Evolutionary conservation across 2,797 vertebrate genomes (phyloP).

Genomic region (Oreochromis grahami): DNA sequence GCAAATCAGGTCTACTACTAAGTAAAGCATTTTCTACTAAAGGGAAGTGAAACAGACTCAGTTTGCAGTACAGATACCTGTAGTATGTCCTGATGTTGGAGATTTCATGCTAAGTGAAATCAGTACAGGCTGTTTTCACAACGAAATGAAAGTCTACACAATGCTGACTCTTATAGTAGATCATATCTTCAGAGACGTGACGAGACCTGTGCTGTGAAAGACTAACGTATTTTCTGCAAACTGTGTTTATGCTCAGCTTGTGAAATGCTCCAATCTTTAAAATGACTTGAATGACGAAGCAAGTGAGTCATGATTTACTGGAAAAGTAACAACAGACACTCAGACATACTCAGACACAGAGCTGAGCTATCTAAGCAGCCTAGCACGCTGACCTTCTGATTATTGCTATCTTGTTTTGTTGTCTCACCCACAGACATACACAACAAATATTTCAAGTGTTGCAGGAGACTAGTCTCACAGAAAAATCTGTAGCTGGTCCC

Average conservation of each 20-base stretch:
- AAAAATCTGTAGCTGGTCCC: neutral
- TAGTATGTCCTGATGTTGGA: neutral
- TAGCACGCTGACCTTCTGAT: neutral
- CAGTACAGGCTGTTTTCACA: neutral
- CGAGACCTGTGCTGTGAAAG: neutral
- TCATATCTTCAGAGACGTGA: neutral
- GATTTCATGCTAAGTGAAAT: neutral
- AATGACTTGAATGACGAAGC: constrained; percentile 8
- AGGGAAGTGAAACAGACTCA: neutral
- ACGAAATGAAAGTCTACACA: neutral
- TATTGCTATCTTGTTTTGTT: neutral
- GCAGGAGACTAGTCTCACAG: neutral
- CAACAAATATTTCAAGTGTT: neutral
- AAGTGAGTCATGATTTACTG: constrained; percentile 56
- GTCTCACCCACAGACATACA: neutral
- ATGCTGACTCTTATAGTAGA: neutral
- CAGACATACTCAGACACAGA: neutral
- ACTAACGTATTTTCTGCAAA: neutral
- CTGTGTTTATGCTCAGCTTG: constrained; percentile 2
- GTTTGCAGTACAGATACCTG: neutral
- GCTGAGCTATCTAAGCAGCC: neutral
- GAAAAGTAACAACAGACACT: constrained; percentile 18
- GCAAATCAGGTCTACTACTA: neutral
- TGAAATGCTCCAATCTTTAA: constrained; percentile 35
- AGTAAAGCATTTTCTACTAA: neutral